Base-by-base conservation (phyloP, 2,113 vertebrate species). In the Apteryx owenii region DNA sequence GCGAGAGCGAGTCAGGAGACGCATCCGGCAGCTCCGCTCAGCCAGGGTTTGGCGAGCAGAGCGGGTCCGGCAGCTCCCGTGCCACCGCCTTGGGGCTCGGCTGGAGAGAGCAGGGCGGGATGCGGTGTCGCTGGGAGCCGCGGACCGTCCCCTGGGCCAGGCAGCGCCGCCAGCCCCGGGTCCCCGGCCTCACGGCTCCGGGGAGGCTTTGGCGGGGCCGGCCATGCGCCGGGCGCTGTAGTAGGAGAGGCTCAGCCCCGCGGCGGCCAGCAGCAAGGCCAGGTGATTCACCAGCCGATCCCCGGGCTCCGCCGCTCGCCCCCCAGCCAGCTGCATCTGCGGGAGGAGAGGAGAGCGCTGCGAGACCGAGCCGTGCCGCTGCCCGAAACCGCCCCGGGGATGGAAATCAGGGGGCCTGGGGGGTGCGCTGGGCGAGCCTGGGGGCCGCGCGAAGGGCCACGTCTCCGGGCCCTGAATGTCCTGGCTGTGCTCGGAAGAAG, bases 221-320 rank as follows among this genome's bases (percentile, higher is more conserved):
- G 98, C 98, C 99, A 99, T 99, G 95, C 99, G 99, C 80, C 98
- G 98, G 83, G 98, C 98, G 5, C 99, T 99, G 97, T 99, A 99
- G 97, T 99, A 98, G 95, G 99, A 99, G 87, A 99, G 86, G 54
- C 99, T 98, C 70, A 99, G 97, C 36, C 99, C 99, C 10, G 99
- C 97, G 28, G 99, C 98, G 40, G 99, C 99, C 97, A 99, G 97
- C 98, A 99, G 97, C 96, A 99, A 97, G 85, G 99, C 99, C 29
- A 99, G 96, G 93, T 99, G 98, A 97, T 99, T 99, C 84, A 98
- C 84, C 65, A 98, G 94, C 7, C 98, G 98, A 89, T 99, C 98
- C 36, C 97, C 98, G 0, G 99, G 98, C 84, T 99, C 98, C 0
- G 98, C 97, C 95, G 98, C 98, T 22, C 98, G 98, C 95, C 99